phyloP scores from a whole-genome alignment of 2,113 vertebrate species.

The Peromyscus californicus region DNA sequence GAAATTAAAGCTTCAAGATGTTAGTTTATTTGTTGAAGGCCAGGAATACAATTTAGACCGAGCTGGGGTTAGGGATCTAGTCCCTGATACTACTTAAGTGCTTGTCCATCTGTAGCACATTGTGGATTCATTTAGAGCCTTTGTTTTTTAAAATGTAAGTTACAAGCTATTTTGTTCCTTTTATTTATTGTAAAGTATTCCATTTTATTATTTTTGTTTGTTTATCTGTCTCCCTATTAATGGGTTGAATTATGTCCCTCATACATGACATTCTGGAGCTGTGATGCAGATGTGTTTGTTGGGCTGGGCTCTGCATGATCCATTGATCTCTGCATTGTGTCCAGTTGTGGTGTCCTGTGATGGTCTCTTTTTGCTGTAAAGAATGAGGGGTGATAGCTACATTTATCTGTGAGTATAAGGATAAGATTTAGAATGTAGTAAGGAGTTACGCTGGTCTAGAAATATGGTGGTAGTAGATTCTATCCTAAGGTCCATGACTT shows the following conservation, averaged over 20 bases:
- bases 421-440: background rate
- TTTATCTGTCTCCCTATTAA: background rate
- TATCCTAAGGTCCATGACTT: background rate
- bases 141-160: background rate
- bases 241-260: background rate
- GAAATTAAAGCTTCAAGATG: background rate
- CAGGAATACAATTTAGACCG: background rate
- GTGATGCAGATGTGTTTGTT: background rate
- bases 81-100: background rate
- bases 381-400: background rate
- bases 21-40: constrained; percentile 21
- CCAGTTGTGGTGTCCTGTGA: background rate
- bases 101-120: background rate
- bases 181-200: background rate
- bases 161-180: background rate
- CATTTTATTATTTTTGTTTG: constrained; percentile 28
- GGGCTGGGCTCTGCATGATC: background rate
- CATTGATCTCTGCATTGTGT: background rate
- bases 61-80: background rate
- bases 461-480: background rate
- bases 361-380: background rate
- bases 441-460: background rate
- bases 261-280: background rate
- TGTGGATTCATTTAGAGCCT: background rate
- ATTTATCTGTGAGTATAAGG: background rate